These are phyloP conservation scores for Sigmodon hispidus DNA, from an alignment of 2,113 vertebrate species.

Conservation along the genomic window DNA sequence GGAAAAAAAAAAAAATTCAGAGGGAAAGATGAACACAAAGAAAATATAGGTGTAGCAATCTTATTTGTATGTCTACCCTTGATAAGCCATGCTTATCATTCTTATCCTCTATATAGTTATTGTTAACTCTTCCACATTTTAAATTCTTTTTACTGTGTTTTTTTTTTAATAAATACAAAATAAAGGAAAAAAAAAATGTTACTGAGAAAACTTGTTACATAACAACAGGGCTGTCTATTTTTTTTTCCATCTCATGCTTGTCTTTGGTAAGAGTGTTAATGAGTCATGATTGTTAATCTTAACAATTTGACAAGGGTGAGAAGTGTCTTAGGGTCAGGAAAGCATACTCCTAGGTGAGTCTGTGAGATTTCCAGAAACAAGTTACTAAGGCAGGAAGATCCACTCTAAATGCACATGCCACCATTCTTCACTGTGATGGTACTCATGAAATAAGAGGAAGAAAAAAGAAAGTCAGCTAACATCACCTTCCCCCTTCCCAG, in stretches of 20 bases:
- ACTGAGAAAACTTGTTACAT: background rate
- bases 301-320: background rate
- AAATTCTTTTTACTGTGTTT: no score
- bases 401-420: background rate
- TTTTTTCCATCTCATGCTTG: background rate
- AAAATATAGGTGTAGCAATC: no score
- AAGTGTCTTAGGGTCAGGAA: no score
- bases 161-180: no score
- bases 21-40: no score
- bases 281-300: background rate
- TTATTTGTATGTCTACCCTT: no score
- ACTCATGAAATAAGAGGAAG: background rate
- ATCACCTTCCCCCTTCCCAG: background rate
- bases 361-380: background rate
- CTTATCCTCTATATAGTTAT: no score
- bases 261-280: background rate
- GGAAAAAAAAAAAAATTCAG: no score
- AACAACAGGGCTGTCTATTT: background rate
- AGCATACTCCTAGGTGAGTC: background rate
- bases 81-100: no score
- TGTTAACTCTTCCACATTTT: no score
- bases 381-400: background rate
- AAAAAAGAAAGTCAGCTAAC: background rate
- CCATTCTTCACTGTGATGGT: background rate
- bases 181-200: no score